Evolutionary conservation across 2,888 invertebrate genomes (phyloP), one percentile per base, ranked within the genome.

Genomic region (Tupiocoris notatus): DNA sequence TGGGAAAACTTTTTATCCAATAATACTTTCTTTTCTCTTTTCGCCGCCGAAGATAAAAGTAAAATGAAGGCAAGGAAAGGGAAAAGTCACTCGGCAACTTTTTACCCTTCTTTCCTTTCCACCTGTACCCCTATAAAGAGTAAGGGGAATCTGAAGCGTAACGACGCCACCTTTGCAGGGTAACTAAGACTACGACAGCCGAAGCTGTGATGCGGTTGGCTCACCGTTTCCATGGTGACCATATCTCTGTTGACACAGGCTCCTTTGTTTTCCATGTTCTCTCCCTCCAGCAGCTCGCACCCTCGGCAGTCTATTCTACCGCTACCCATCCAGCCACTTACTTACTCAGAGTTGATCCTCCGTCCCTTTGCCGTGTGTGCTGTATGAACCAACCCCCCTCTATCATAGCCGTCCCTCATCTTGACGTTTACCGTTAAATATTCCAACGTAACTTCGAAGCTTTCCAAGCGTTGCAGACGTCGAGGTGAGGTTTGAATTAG

Each of bases 201-300:
- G 74, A 59, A 68, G 76, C 64, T 39, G 77, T 70, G 68, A 77
- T 76, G 68, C 39, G 68, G 68, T 67, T 66, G 77, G 75, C 67
- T 84, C 84, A 82, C 84, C 25, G 78, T 81, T 77, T 54, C 80
- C 78, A 77, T 81, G 80, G 77, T 61, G 67, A 81, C 81, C 77
- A 79, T 81, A 81, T 81, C 81, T 80, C 77, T 81, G 80, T 81
- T 81, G 80, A 80, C 80, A 80, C 81, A 81, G 81, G 79, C 81
- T 78, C 79, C 79, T 79, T 77, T 79, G 79, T 79, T 80, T 79
- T 79, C 78, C 66, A 64, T 65, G 25, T 67, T 67, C 73, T 39
- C 70, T 1, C 39, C 71, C 57, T 59, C 39, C n/a, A 12, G 39
- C 39, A 7, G 39, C 39, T 39, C 39, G 6, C 39, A 7, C 61